These are phyloP conservation scores for Notothenia coriiceps DNA, from an alignment of 2,113 vertebrate species.

Conservation along the genomic window DNA sequence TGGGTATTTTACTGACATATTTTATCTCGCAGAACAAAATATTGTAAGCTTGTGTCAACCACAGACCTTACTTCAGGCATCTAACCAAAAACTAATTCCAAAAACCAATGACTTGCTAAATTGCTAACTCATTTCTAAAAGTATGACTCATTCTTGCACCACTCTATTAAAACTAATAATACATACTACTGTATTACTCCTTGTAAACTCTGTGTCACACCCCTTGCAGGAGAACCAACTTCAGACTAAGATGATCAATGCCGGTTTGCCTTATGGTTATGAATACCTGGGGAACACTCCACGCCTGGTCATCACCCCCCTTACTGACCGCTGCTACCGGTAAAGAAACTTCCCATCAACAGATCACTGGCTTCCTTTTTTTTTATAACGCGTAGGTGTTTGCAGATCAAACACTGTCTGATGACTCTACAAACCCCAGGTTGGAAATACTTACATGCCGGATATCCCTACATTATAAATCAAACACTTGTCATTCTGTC, in stretches of 20 bases:
- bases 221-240: conserved; percentile 87
- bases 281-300: conserved; percentile 95
- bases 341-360: conserved; percentile 45
- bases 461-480: background rate
- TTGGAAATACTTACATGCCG: too few species aligned
- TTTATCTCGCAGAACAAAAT: too few species aligned
- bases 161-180: background rate
- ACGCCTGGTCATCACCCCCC: conserved; percentile 93
- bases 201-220: conserved; percentile 9
- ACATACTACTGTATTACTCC: background rate
- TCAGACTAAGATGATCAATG: conserved; percentile 95
- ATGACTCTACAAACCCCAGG: background rate
- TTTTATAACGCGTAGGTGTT: background rate
- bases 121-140: too few species aligned
- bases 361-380: background rate
- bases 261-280: conserved; percentile 93
- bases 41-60: too few species aligned
- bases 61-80: too few species aligned
- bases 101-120: too few species aligned
- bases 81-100: too few species aligned
- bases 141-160: too few species aligned
- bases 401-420: background rate
- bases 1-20: too few species aligned
- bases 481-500: background rate
- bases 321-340: conserved; percentile 96